Conservation (phyloP, 2,797 vertebrate species). For the Chaenodraco wilsoni region DNA sequence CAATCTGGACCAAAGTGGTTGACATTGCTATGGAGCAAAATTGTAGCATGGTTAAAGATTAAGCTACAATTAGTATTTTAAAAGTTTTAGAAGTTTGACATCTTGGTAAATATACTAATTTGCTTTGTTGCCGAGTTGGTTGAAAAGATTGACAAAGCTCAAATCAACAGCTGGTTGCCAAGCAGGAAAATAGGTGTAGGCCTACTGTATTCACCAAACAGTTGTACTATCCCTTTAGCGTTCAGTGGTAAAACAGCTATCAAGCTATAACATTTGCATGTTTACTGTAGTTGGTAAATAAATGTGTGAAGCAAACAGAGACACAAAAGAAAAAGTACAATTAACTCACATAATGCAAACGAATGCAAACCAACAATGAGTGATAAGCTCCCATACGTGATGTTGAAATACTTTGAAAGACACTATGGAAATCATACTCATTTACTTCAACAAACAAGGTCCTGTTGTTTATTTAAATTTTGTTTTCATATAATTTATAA, state of each 20-base stretch:
- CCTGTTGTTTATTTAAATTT: slow-evolving; percentile 13
- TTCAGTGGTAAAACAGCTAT: neutral
- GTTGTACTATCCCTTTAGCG: neutral
- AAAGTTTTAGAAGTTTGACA: neutral
- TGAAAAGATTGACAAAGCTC: neutral
- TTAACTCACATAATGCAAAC: slow-evolving; percentile 22
- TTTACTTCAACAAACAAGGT: slow-evolving; percentile 3
- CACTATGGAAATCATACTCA: slow-evolving; percentile 22
- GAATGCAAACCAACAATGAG: slow-evolving; percentile 25
- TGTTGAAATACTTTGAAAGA: neutral
- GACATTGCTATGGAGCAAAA: neutral
- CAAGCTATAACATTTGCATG: neutral
- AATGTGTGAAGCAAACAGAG: neutral
- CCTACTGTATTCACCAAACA: neutral
- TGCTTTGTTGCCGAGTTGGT: neutral
- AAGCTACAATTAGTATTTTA: too few relatives aligned
- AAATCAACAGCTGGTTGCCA: neutral
- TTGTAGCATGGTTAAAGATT: neutral
- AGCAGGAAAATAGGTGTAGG: too few relatives aligned
- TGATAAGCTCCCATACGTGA: too few relatives aligned
- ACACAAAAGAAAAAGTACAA: neutral
- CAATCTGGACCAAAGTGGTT: neutral
- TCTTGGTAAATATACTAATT: neutral
- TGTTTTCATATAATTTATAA: neutral
- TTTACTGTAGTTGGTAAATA: neutral